Evolutionary conservation across 2,888 invertebrate species (phyloP), one percentile per base, ranked within the genome.

Genomic region (Drosophila helvetica): DNA sequence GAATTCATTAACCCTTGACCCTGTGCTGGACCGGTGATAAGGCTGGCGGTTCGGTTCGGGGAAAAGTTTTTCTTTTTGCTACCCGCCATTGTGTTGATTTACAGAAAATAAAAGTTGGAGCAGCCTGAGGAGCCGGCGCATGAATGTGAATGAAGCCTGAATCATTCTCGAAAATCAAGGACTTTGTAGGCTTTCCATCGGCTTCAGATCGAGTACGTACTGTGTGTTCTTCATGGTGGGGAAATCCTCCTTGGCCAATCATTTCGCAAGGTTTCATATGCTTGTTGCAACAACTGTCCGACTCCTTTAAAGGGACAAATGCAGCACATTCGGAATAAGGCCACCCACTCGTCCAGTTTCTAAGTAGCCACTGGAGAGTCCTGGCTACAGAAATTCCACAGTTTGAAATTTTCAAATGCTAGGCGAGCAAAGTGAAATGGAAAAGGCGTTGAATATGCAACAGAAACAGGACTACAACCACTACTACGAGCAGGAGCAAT

Each of bases 1-100:
- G 71, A 79, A 81, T 85, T 87, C 82, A 83, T 87, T 87, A 87
- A 81, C 79, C 77, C 74, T 48, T 66, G 18, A 63, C 27, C 70
- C 75, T 62, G 38, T 38, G 79, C 63, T 74, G 69, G 74, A 47
- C 54, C 54, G 48, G 55, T 54, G 66, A 70, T 65, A 71, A 54
- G 50, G 30, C 19, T 27, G 33, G 6, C 19, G 1, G 22, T 5
- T 5, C 9, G 15, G 17, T 27, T 10, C 8, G 10, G 15, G 10
- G 15, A 17, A 51, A 43, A 19, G n/a, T 15, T n/a, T n/a, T 48
- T 22, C 43, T 10, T 45, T 10, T 9, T 19, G 38, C n/a, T 38
- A 2, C 8, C 8, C 46, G 18, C 19, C 43, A 38, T 52, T 52
- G 18, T 52, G 33, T 27, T 56, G 8, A 38, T 51, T 45, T 4